A percentile compares a stretch with the other conserved stretches of the same genome.
Conservation (phyloP, 2,113 vertebrate species). For the Bos indicus region DNA sequence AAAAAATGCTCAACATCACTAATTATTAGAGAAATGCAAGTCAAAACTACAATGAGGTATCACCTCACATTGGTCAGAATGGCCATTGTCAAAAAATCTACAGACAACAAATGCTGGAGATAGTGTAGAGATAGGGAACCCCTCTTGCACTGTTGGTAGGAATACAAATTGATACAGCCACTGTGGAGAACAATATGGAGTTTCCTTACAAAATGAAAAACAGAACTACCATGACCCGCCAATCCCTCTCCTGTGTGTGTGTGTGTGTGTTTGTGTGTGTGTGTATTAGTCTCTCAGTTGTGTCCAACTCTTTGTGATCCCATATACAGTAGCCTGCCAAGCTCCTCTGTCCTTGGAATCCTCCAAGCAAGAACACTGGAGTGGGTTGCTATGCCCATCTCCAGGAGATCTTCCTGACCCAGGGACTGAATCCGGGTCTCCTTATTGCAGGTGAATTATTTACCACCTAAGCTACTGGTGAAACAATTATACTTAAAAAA, state of each 20-base stretch:
- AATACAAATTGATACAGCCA: background rate
- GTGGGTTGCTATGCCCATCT: background rate
- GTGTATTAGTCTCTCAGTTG: background rate
- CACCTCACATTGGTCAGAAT: background rate
- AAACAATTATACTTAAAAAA: background rate
- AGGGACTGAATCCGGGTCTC: background rate
- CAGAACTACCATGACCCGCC: background rate
- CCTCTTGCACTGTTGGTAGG: background rate
- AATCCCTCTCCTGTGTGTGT: background rate
- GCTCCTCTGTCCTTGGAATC: background rate
- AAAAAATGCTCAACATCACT: background rate
- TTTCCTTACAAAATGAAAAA: background rate
- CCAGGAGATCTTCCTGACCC: background rate
- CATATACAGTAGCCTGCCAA: background rate
- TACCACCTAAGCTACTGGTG: background rate
- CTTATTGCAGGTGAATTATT: background rate
- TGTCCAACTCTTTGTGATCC: background rate
- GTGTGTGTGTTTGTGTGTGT: background rate
- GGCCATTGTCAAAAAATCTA: background rate
- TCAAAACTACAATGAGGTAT: background rate
- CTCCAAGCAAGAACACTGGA: background rate
- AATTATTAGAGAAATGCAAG: background rate
- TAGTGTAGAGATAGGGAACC: background rate
- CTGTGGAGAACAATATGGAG: background rate
- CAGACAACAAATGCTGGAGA: background rate